Conservation (phyloP, 2,797 vertebrate species). For the Gouania willdenowi region DNA sequence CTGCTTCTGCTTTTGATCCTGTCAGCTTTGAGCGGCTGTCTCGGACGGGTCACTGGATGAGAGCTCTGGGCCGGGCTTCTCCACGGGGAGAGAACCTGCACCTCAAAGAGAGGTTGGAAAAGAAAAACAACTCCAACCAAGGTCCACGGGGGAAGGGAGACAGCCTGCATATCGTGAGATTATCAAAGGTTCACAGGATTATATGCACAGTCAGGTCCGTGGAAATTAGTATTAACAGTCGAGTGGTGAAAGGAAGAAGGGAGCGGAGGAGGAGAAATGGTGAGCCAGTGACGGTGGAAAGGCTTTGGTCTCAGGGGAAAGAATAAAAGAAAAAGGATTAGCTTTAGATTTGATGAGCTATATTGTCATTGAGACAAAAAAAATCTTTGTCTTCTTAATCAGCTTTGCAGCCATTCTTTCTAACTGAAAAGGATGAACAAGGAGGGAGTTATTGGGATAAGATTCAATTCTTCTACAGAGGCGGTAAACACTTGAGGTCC, state of each 20-base stretch:
- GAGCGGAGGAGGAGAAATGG: slow-evolving; percentile 4
- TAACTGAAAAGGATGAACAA: slow-evolving; percentile 15
- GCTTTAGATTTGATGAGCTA: slow-evolving; percentile 44
- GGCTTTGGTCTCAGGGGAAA: slow-evolving; percentile 15
- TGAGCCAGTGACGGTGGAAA: slow-evolving; percentile 20
- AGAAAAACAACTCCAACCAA: slow-evolving; percentile 36
- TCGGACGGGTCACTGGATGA: slow-evolving; percentile 43
- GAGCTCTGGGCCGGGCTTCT: slow-evolving; percentile 42
- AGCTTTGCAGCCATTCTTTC: slow-evolving; percentile 12
- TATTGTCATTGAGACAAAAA: slow-evolving; percentile 32
- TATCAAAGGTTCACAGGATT: slow-evolving; percentile 39
- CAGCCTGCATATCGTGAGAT: slow-evolving; percentile 52
- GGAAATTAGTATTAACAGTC: slow-evolving; percentile 48
- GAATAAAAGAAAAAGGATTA: slow-evolving; percentile 46
- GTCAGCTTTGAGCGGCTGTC: slow-evolving; percentile 42
- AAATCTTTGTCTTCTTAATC: slow-evolving; percentile 43
- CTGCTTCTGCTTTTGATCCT: slow-evolving; percentile 50
- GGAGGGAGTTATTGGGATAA: slow-evolving; percentile 17
- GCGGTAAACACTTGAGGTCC: slow-evolving; percentile 27
- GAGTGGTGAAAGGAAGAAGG: slow-evolving; percentile 18
- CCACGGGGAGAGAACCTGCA: slow-evolving; percentile 46
- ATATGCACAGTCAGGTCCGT: slow-evolving; percentile 54
- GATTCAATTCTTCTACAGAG: slow-evolving; percentile 26
- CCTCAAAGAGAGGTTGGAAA: slow-evolving; percentile 57
- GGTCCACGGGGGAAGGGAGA: slow-evolving; percentile 38